Evolutionary conservation across 2,113 vertebrate genomes (phyloP), one percentile per base, ranked within the genome.

Genomic region (Mirounga angustirostris): DNA sequence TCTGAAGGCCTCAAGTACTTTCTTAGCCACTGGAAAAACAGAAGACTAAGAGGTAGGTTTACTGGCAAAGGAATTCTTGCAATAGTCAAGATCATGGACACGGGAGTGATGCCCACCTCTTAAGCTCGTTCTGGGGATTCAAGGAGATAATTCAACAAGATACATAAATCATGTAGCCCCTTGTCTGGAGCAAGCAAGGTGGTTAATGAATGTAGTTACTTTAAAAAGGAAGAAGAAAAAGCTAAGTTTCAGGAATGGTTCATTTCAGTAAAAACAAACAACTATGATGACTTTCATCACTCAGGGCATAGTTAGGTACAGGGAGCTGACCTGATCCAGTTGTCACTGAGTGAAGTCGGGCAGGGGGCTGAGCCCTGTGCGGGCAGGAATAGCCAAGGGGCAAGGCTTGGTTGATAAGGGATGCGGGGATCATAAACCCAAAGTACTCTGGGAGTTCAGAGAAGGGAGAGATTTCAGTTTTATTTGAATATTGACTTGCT

Each of bases 401-500:
- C 91, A 71, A 40, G 88, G 40, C 58, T 63, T 24, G 88, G 63
- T 4, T 18, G 93, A 76, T 95, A 85, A 91, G 63, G 26, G 26
- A 76, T 79, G 14, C 15, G 46, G 78, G 88, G 90, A 81, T 19
- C 61, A 21, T 54, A 92, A 83, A 71, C 63, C 67, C 59, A 7
- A 76, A 76, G 83, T 54, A 56, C 86, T 24, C 4, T 15, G 74
- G 61, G 83, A 94, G 59, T 82, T 91, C 84, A 79, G 65, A 90
- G 79, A 96, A 89, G 78, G 69, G 33, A 96, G 93, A 36, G 78
- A 97, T 95, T 97, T 96, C 94, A 65, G 52, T 96, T 98, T 96
- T 95, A 94, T 95, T 92, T 97, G 87, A 97, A 93, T 97, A 88
- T 92, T 88, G 95, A 81, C 96, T 95, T 92, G 79, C 89, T 87